Conservation (phyloP, 2,113 vertebrate genomes). For the Solea senegalensis region DNA sequence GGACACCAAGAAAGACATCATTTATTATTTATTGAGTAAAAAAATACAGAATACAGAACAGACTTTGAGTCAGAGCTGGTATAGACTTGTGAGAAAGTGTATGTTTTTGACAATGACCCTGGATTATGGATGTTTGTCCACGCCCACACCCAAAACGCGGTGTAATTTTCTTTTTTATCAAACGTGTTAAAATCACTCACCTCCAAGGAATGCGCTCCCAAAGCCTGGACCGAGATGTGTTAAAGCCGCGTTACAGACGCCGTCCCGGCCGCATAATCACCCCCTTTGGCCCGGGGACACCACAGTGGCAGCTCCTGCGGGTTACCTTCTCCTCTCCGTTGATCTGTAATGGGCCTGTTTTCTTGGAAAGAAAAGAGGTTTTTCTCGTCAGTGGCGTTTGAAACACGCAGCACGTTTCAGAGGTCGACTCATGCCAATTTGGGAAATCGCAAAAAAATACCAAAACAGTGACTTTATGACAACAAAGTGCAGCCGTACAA, state of each 20-base stretch:
- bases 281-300: slow-evolving; percentile 29
- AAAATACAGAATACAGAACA: no score
- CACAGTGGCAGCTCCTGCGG: slow-evolving; percentile 49
- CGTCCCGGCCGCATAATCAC: slow-evolving; percentile 57
- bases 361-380: slow-evolving; percentile 34
- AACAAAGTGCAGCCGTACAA: neutral
- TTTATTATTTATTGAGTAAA: no score
- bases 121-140: slow-evolving; percentile 1
- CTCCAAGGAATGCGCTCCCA: slow-evolving; percentile 53
- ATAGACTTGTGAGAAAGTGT: neutral
- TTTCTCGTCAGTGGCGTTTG: slow-evolving; percentile 52
- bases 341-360: slow-evolving; percentile 42
- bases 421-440: slow-evolving; percentile 43
- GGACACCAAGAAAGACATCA: no score
- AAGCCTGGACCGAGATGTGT: slow-evolving; percentile 39
- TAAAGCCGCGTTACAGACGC: slow-evolving; percentile 46
- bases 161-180: slow-evolving; percentile 5
- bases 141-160: neutral
- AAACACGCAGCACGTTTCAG: slow-evolving; percentile 14
- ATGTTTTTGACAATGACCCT: neutral
- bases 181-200: slow-evolving; percentile 44
- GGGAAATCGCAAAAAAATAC: slow-evolving; percentile 39
- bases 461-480: slow-evolving; percentile 47
- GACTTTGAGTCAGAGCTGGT: no score
- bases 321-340: slow-evolving; percentile 28